Base-by-base conservation (phyloP, 2,797 vertebrate genomes). In the Xyrichtys novacula region DNA sequence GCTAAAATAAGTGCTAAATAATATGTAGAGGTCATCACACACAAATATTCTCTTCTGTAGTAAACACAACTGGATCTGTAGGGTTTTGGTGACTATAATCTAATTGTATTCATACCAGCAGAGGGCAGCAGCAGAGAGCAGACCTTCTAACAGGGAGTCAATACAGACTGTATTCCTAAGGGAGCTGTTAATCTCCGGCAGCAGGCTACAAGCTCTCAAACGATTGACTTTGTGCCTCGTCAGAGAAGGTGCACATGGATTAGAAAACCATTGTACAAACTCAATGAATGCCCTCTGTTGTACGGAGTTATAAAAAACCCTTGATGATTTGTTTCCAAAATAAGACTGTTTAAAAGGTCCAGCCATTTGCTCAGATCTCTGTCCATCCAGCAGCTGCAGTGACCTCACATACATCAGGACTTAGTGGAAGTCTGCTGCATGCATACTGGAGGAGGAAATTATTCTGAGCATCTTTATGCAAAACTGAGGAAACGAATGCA, bases 91-190 rank as follows among this genome's bases (percentile, higher is more conserved):
- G 10, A 19, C 36, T 6, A 0, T 34, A 26, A 16, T 73, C 39
- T 46, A 9, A n/a, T 39, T 20, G 12, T 6, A 0, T 16, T 20
- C 20, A 25, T 10, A 65, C 89, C 88, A 89, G 87, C 84, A 93
- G 92, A 83, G 87, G 92, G 85, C 88, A 85, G 88, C 78, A 89
- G n/a, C 56, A 54, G 28, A 68, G 65, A 82, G 71, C 76, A 80
- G 65, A 71, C 28, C 1, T 22, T 40, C n/a, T 22, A 50, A 46
- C 43, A 70, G 59, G 23, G 12, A 22, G 61, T 78, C 61, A 31
- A 76, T 50, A 34, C 40, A 8, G 12, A 54, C 49, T 43, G 26
- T 32, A 12, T 48, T 81, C 81, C 52, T 72, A 8, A 1, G 81
- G 54, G 78, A 48, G 71, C 36, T 40, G 68, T 72, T 88, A 84